Conservation (phyloP, 2,888 invertebrate genomes). For the Phlogophora meticulosa region DNA sequence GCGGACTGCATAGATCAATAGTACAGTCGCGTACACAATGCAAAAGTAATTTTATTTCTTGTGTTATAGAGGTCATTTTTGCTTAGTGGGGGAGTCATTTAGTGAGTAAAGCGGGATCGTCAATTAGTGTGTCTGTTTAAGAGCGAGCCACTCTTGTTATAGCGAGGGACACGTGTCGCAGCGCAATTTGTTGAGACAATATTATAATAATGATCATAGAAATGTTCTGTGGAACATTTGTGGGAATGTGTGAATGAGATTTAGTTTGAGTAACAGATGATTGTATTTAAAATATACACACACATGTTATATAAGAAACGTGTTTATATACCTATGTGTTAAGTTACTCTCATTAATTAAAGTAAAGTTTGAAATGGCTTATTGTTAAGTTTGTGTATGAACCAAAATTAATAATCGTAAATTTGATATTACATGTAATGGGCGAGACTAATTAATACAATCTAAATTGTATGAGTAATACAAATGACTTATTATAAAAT, state of each 20-base stretch:
- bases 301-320: slow-evolving; percentile 1
- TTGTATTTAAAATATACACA: slow-evolving; percentile 7
- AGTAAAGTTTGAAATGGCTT: background rate
- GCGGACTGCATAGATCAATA: slow-evolving; percentile 75
- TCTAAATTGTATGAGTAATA: no score
- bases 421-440: no score
- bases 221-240: slow-evolving; percentile 45
- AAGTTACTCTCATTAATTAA: background rate
- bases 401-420: no score
- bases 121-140: slow-evolving; percentile 80
- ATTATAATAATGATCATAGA: slow-evolving; percentile 56
- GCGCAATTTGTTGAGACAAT: slow-evolving; percentile 64
- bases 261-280: slow-evolving; percentile 5
- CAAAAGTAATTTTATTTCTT: slow-evolving; percentile 63
- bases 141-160: slow-evolving; percentile 69
- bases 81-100: slow-evolving; percentile 55
- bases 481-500: no score
- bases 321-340: background rate
- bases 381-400: no score
- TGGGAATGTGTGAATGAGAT: slow-evolving; percentile 34
- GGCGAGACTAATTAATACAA: no score
- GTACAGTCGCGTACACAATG: slow-evolving; percentile 57
- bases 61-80: slow-evolving; percentile 62
- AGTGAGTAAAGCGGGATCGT: slow-evolving; percentile 71
- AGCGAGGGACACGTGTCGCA: slow-evolving; percentile 66